Percentiles rank a stretch among this genome's conserved stretches.
Evolutionary conservation across 2,888 invertebrate species (phyloP).

Genomic region (Carcina quercana): DNA sequence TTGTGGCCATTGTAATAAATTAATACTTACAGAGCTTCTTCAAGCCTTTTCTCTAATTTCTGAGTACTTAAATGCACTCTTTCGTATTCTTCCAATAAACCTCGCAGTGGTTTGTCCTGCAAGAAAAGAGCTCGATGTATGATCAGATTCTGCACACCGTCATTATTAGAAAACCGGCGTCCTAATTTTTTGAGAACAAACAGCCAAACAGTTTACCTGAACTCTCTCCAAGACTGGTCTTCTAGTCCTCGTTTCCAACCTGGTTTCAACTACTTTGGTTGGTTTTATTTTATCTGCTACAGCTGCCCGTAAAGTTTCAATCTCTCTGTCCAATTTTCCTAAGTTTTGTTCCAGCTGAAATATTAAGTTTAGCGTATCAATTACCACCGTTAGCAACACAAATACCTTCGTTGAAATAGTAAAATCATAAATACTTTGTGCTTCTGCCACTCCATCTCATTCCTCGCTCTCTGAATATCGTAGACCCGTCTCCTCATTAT

Average conservation of each 20-base stretch:
- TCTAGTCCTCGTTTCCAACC: conserved; percentile 87
- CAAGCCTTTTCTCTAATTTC: conserved; percentile 78
- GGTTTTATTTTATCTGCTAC: conserved; percentile 85
- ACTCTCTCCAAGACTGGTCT: conserved; percentile 83
- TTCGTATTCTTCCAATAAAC: conserved; percentile 82
- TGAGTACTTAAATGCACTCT: conserved; percentile 79
- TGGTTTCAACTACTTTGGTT: conserved; percentile 89
- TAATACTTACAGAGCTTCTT: conserved; percentile 77
- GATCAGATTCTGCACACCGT: no score
- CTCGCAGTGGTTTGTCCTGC: conserved; percentile 82
- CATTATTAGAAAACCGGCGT: background rate
- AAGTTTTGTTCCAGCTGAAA: conserved; percentile 85
- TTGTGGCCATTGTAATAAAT: background rate
- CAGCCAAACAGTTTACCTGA: conserved; percentile 31
- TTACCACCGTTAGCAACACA: background rate
- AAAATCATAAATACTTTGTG: conserved; percentile 47
- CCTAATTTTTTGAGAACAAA: background rate
- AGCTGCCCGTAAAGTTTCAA: conserved; percentile 82
- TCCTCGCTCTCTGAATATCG: conserved; percentile 88
- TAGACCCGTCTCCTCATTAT: conserved; percentile 89
- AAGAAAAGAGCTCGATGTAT: conserved; percentile 22
- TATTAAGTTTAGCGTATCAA: background rate
- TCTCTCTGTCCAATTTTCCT: conserved; percentile 84
- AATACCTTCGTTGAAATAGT: background rate
- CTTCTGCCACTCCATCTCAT: conserved; percentile 93